Conservation (phyloP, 2,888 invertebrate species). For the Agrochola litura region DNA sequence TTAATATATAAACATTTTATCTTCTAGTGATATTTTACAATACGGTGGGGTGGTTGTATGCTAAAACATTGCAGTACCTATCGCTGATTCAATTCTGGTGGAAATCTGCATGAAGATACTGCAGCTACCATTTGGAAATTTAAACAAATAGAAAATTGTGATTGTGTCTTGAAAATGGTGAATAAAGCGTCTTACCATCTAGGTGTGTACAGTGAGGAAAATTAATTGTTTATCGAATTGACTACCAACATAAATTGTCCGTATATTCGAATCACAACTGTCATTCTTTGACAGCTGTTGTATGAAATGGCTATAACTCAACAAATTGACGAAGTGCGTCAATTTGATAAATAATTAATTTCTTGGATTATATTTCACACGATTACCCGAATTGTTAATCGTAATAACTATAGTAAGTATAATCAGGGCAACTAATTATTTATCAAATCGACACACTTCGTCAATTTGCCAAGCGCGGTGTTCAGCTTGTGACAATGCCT, state of each 20-base stretch:
- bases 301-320: neutral
- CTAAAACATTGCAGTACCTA: neutral
- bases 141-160: neutral
- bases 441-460: no score
- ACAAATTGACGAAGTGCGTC: neutral
- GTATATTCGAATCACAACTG: neutral
- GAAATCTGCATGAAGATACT: neutral
- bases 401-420: no score
- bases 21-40: conserved; percentile 4
- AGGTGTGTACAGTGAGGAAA: neutral
- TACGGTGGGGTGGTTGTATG: neutral
- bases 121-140: conserved; percentile 3
- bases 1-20: conserved; percentile 16
- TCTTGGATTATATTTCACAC: neutral
- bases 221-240: neutral
- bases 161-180: neutral
- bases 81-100: conserved; percentile 9
- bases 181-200: neutral
- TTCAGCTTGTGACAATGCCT: neutral
- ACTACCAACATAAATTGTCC: neutral
- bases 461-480: neutral
- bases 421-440: no score
- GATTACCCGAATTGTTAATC: no score
- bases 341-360: neutral
- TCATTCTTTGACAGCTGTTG: neutral